Conservation (phyloP, 2,113 vertebrate species). For the Lasiurus cinereus region DNA sequence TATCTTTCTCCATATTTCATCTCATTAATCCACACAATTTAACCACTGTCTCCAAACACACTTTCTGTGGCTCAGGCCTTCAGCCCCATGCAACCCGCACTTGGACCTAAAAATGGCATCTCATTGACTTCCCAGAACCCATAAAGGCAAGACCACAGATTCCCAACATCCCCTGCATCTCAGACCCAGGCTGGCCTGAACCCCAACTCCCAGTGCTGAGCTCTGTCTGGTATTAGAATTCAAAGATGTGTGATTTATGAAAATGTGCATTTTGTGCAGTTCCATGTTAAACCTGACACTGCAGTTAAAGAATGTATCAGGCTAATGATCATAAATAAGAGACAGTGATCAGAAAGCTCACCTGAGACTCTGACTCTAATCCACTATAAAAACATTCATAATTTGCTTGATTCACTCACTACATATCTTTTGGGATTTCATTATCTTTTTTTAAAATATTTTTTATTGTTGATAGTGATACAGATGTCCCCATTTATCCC, state of each 20-base stretch:
- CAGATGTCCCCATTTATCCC: too few relatives aligned
- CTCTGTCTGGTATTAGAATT: neutral
- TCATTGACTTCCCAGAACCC: neutral
- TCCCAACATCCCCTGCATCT: neutral
- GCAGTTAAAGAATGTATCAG: neutral
- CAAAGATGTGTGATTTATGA: neutral
- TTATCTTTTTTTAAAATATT: neutral
- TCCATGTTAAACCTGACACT: neutral
- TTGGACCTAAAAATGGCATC: conserved; percentile 20
- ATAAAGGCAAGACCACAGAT: neutral
- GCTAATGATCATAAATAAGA: neutral
- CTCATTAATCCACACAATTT: conserved; percentile 60
- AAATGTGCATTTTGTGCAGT: neutral
- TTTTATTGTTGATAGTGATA: too few relatives aligned
- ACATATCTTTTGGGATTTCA: neutral
- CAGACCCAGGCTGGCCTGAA: neutral
- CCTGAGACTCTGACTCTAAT: neutral
- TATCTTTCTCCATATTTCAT: conserved; percentile 70
- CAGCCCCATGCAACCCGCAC: neutral
- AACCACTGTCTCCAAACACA: conserved; percentile 28
- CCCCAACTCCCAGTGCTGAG: neutral
- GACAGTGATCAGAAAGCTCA: neutral
- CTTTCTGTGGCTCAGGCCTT: conserved; percentile 30
- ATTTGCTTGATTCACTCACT: neutral
- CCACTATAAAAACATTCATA: neutral